A percentile compares a stretch with the other conserved stretches of the same genome.
These are phyloP conservation scores for Ormia ochracea DNA, from an alignment of 2,888 invertebrate genomes.

Conservation along the genomic window DNA sequence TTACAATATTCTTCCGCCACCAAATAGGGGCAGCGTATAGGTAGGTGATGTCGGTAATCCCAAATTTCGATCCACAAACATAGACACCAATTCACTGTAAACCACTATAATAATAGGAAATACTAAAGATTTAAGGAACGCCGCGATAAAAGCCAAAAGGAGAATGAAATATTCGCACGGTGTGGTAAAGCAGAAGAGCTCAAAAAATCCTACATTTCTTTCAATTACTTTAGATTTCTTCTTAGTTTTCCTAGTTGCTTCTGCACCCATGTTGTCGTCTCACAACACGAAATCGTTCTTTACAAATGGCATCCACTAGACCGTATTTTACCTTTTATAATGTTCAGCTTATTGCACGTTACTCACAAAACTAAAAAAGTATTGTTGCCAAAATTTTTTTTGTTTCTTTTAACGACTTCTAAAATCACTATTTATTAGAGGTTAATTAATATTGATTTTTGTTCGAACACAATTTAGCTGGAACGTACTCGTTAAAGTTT, in stretches of 20 bases:
- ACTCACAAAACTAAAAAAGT: neutral
- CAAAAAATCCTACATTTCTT: conserved; percentile 66
- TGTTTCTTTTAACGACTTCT: conserved; percentile 6
- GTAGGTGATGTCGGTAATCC: conserved; percentile 80
- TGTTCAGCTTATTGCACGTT: neutral
- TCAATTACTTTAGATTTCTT: conserved; percentile 51
- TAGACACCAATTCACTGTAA: conserved; percentile 84
- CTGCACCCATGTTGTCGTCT: conserved; percentile 15
- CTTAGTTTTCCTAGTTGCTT: conserved; percentile 7
- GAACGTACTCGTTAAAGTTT: neutral
- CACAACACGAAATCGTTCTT: neutral
- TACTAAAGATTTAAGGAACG: conserved; percentile 80
- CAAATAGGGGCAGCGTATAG: conserved; percentile 80
- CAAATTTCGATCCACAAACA: conserved; percentile 82
- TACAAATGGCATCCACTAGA: conserved; percentile 9
- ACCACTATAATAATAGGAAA: conserved; percentile 82
- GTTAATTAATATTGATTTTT: conserved; percentile 39
- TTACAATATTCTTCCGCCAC: conserved; percentile 81
- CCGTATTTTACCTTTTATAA: neutral
- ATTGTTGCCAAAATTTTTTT: neutral
- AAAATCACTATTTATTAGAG: conserved; percentile 13
- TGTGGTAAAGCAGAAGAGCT: conserved; percentile 80
- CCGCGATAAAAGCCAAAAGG: conserved; percentile 78
- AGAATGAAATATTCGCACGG: conserved; percentile 79
- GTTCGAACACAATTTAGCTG: conserved; percentile 7